Conservation (phyloP, 1,140 invertebrate genomes). For the Holotrichia oblita region DNA sequence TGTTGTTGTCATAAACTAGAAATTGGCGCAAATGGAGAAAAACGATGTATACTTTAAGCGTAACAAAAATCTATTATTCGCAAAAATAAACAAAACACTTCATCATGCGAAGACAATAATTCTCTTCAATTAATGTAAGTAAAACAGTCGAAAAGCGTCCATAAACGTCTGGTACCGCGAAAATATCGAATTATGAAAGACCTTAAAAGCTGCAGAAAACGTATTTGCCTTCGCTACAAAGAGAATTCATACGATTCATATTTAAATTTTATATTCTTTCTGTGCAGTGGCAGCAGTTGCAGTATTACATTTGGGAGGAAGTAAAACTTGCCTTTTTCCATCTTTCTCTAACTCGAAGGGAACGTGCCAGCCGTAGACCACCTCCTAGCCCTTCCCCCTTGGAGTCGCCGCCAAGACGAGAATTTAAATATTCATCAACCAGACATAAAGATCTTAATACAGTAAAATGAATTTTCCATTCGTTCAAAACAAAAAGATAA, state of each 20-base stretch:
- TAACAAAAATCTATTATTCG: too few relatives aligned
- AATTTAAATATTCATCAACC: constrained; percentile 60
- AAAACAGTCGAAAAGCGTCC: background rate
- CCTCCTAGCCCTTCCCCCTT: background rate
- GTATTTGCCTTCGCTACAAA: constrained; percentile 24
- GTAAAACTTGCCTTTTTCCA: constrained; percentile 11
- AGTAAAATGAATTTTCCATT: constrained; percentile 60
- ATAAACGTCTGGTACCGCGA: constrained; percentile 6
- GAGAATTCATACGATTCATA: constrained; percentile 17
- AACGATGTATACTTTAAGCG: too few relatives aligned
- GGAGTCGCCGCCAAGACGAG: constrained; percentile 50
- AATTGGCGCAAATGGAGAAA: too few relatives aligned
- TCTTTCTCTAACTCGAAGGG: background rate
- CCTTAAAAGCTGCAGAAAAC: constrained; percentile 33
- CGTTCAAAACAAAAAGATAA: constrained; percentile 51
- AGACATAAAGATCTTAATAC: constrained; percentile 61
- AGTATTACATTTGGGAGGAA: constrained; percentile 38
- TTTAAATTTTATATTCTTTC: constrained; percentile 44
- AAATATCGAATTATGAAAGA: constrained; percentile 33
- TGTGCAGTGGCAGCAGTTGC: constrained; percentile 33
- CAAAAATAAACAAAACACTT: background rate
- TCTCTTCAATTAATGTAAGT: constrained; percentile 11
- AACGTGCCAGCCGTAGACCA: background rate
- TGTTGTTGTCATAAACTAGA: too few relatives aligned
- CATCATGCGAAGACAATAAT: background rate